Evolutionary conservation across 1,140 invertebrate genomes (phyloP), one percentile per base, ranked within the genome.

Genomic region (Aphidius gifuensis): DNA sequence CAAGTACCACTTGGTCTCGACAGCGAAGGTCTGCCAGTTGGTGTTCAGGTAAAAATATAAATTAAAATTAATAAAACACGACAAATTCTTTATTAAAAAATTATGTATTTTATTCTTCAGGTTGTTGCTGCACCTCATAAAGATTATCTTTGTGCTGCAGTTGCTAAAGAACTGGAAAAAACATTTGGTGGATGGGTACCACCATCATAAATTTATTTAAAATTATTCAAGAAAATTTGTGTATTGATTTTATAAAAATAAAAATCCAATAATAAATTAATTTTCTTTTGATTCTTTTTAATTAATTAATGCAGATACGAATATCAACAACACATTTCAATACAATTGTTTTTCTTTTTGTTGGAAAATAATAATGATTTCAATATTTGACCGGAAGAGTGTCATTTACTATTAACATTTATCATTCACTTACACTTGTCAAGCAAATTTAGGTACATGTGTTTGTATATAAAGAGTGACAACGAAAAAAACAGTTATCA

Each of bases 101-200:
- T 56, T 42, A 49, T 49, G 16, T 49, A 9, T 49, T 16, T 16
- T 16, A 16, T 16, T 16, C 16, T 16, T 16, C 5, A 87, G 86
- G 81, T 87, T 3, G 77, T 88, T 62, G 86, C 86, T 0, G 84
- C 77, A 0, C 82, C 83, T 6, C 71, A 85, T 71, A 84, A 87
- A 72, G 93, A 96, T 76, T 83, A 87, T 48, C 71, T 93, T 1
- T 90, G 88, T 61, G 71, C 95, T 38, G 86, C 87, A 5, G 85
- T 94, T 5, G 92, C 92, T 1, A 71, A 81, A 66, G 87, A 92
- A 65, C 72, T 97, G 11, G 92, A 94, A 70, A 83, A 82, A 55
- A 85, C 79, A 1, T 92, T 94, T 75, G 91, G 92, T 8, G 93
- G 93, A 2, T 96, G 92, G 93, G 59, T 76, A 39, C 71, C 78